Percentiles rank a stretch among this genome's conserved stretches.
Evolutionary conservation across 2,113 vertebrate genomes (phyloP).

Genomic region (Tenrec ecaudatus): DNA sequence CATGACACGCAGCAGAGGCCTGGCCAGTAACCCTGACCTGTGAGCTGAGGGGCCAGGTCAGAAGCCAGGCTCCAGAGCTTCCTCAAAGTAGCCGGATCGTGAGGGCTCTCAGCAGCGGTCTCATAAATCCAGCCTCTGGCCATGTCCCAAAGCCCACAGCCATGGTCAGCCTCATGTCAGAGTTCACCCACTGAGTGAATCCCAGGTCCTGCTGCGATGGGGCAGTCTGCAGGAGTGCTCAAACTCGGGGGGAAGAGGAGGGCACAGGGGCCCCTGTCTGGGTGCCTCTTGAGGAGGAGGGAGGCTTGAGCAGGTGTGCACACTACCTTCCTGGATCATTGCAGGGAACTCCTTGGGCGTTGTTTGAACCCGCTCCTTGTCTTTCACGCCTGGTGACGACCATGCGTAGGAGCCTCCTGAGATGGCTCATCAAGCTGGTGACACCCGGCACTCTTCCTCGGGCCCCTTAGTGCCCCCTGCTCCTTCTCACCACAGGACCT

Average conservation of each 20-base stretch:
- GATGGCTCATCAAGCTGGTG: not conserved
- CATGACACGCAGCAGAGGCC: not conserved
- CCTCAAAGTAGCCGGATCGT: accelerated
- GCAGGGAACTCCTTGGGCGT: not conserved
- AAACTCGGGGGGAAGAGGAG: not conserved
- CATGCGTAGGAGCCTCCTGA: not conserved
- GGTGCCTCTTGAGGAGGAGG: not conserved
- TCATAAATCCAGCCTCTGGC: not conserved
- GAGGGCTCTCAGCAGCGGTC: not conserved
- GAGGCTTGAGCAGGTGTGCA: not conserved
- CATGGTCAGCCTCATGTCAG: not conserved
- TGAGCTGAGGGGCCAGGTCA: not conserved
- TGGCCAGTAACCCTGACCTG: not conserved
- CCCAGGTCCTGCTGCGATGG: not conserved
- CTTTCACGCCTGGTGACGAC: not conserved
- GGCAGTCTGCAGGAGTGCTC: not conserved
- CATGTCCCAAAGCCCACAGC: not conserved
- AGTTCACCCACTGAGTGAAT: not conserved
- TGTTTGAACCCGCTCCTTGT: no score
- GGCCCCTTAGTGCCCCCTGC: accelerated
- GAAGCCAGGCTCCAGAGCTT: not conserved
- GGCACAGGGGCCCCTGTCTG: not conserved
- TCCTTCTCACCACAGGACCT: not conserved
- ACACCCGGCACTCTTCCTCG: no score
- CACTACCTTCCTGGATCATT: not conserved